A percentile compares a stretch with the other conserved stretches of the same genome.
These are phyloP conservation scores for Procavia capensis DNA, from an alignment of 2,113 vertebrate genomes.

Conservation along the genomic window DNA sequence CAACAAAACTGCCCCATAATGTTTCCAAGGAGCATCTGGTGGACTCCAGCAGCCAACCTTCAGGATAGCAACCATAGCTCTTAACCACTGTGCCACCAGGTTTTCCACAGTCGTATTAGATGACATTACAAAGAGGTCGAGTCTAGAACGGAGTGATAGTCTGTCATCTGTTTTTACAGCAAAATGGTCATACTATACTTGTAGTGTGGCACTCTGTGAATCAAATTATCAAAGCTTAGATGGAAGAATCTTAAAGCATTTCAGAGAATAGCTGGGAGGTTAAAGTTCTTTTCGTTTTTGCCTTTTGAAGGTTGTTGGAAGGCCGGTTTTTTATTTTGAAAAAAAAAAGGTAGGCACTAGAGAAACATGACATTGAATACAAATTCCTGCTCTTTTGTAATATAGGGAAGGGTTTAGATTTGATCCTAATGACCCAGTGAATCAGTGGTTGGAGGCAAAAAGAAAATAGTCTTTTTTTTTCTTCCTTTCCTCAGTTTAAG, in stretches of 20 bases:
- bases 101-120: no score
- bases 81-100: no score
- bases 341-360: neutral
- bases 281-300: slow-evolving; percentile 4
- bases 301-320: neutral
- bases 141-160: neutral
- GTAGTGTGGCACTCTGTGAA: neutral
- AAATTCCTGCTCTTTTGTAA: neutral
- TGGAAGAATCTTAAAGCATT: neutral
- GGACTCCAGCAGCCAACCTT: no score
- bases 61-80: no score
- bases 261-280: neutral
- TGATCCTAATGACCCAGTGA: neutral
- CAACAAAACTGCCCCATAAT: no score
- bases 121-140: neutral
- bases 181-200: neutral
- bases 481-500: no score
- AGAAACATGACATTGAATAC: neutral
- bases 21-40: no score
- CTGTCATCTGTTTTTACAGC: neutral
- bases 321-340: no score
- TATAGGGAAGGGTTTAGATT: neutral
- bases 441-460: neutral
- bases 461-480: neutral
- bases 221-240: neutral